These are phyloP conservation scores for Crenichthys baileyi DNA, from an alignment of 2,797 vertebrate genomes.

Conservation along the genomic window DNA sequence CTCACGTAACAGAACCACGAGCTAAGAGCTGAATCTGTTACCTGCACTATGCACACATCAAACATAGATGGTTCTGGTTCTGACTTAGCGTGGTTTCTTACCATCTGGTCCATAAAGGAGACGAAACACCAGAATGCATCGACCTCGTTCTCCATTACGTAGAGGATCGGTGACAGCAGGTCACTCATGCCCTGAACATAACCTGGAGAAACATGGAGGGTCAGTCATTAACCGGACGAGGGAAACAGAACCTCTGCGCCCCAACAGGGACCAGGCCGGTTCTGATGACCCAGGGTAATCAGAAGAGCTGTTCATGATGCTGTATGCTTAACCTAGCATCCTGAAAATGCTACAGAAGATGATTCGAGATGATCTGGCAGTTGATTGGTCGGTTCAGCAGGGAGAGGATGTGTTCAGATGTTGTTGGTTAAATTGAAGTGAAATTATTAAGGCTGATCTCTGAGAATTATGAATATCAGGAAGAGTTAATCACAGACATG, in stretches of 20 bases:
- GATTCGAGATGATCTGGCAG: too few species aligned
- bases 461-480: too few species aligned
- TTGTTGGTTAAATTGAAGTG: too few species aligned
- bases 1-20: neutral
- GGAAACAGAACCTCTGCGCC: neutral
- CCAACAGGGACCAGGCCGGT: neutral
- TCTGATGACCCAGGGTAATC: neutral
- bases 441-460: too few species aligned
- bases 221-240: accelerated
- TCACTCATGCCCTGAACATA: constrained; percentile 98
- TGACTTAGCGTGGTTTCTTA: constrained; percentile 65
- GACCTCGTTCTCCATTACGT: constrained; percentile 96
- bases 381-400: too few species aligned
- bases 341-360: too few species aligned
- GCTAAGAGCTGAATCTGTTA: neutral
- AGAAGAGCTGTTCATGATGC: neutral
- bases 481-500: too few species aligned
- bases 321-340: neutral
- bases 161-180: constrained; percentile 93
- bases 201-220: constrained; percentile 72
- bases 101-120: constrained; percentile 96
- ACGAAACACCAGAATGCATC: constrained; percentile 98
- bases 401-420: too few species aligned
- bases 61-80: neutral
- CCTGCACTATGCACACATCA: neutral